Percentiles rank a stretch among this genome's conserved stretches.
These are phyloP conservation scores for Orycteropus afer DNA, from an alignment of 2,113 vertebrate genomes.

Conservation along the genomic window DNA sequence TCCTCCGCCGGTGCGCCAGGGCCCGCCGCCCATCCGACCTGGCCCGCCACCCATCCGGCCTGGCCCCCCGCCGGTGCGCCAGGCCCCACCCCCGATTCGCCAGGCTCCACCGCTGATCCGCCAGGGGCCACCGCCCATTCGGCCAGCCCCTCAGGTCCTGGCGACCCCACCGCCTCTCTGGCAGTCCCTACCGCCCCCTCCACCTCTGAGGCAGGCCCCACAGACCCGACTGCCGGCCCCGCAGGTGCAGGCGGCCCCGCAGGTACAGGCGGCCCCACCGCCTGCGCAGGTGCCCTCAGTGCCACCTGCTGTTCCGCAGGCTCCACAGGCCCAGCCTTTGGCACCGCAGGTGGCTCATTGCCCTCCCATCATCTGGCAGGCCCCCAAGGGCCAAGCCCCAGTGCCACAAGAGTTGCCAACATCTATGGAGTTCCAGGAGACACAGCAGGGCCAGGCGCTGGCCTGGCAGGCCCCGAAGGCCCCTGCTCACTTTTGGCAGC, in stretches of 20 bases:
- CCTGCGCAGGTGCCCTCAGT: neutral
- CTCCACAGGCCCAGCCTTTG: constrained; percentile 13
- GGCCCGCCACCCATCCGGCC: constrained; percentile 58
- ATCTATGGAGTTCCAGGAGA: constrained; percentile 67
- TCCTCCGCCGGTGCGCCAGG: constrained; percentile 20
- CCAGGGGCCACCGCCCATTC: constrained; percentile 53
- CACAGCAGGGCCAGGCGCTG: constrained; percentile 41
- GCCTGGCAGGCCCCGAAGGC: constrained; percentile 65
- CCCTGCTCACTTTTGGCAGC: constrained; percentile 60
- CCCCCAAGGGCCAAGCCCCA: constrained; percentile 44
- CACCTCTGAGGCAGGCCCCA: constrained; percentile 70
- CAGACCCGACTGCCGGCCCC: constrained; percentile 63
- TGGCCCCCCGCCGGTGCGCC: neutral
- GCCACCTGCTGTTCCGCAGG: constrained; percentile 19
- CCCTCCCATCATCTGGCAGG: constrained; percentile 76
- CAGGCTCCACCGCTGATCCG: constrained; percentile 68
- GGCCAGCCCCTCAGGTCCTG: constrained; percentile 32
- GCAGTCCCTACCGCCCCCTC: constrained; percentile 74
- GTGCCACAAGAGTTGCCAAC: constrained; percentile 31
- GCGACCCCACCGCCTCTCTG: constrained; percentile 53
- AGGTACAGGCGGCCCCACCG: neutral
- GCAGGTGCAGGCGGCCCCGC: constrained; percentile 9
- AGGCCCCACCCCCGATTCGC: constrained; percentile 4
- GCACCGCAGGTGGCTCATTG: constrained; percentile 15
- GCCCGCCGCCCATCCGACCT: neutral